These are phyloP conservation scores for Noctua janthe DNA, from an alignment of 2,888 invertebrate species.

Conservation along the genomic window DNA sequence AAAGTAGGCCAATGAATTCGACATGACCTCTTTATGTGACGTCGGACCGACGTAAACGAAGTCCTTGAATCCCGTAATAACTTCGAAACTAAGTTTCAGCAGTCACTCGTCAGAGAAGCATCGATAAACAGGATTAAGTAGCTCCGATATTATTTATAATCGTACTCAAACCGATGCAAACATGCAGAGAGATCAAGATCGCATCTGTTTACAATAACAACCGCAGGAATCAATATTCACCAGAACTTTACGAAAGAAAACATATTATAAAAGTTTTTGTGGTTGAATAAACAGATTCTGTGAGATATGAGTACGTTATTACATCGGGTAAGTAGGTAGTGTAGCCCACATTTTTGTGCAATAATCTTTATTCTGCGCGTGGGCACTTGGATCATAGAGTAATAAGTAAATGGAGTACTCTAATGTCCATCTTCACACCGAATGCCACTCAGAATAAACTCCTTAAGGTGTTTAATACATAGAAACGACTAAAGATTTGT, in stretches of 20 bases:
- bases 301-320: conserved; percentile 30
- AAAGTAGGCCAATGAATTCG: conserved; percentile 30
- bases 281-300: conserved; percentile 35
- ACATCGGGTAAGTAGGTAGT: conserved; percentile 23
- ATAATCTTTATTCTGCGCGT: neutral
- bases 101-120: conserved; percentile 21
- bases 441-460: neutral
- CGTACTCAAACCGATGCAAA: conserved; percentile 21
- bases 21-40: conserved; percentile 65
- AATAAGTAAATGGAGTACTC: neutral
- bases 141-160: conserved; percentile 41
- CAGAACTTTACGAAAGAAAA: conserved; percentile 11
- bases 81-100: conserved; percentile 28
- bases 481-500: neutral
- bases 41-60: conserved; percentile 43
- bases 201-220: conserved; percentile 49
- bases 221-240: conserved; percentile 27
- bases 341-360: conserved; percentile 45
- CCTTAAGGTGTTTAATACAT: neutral
- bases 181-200: conserved; percentile 46
- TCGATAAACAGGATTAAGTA: conserved; percentile 46
- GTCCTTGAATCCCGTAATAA: conserved; percentile 49
- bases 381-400: neutral
- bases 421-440: neutral
- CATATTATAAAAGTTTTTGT: conserved; percentile 20